Base-by-base conservation (phyloP, 2,113 vertebrate species). In the Tachuris rubrigastra region DNA sequence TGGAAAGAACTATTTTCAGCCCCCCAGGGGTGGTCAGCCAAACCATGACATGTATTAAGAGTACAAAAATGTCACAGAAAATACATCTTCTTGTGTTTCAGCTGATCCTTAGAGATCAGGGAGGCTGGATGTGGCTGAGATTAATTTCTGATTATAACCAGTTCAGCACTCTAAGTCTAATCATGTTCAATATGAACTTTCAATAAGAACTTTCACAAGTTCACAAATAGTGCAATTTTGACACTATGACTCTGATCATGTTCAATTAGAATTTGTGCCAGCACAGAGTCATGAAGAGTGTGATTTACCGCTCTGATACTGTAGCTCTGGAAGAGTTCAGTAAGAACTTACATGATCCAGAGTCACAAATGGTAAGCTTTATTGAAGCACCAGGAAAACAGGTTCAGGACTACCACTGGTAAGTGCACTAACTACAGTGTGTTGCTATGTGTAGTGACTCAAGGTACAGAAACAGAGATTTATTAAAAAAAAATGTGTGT, bases 381-480 rank as follows among this genome's bases (percentile, higher is more conserved):
- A 30, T 46, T 44, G 44, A 89, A 52, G 33, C 37, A 74, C 59
- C 15, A 59, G 27, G 53, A 47, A 53, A 62, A 47, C 9, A 68
- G 6, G 20, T 35, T 53, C n/a, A 39, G 20, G 20, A 75, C 15
- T 35, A 39, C 52, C 28, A 21, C 8, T 46, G 62, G 24, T 53
- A 68, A 60, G 46, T 30, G 62, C 24, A 75, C 9, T n/a, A 53
- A 68, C 30, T 60, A 41, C 62, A 75, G n/a, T 28, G 18, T 46
- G 39, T 53, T 60, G 41, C 24, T 53, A 46, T n/a, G 68, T 30
- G 33, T 10, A 28, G 31, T 0, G 0, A 60, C 33, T 1, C 1
- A 74, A 75, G 15, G 23, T 12, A 39, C 4, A 0, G 24, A 60
- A 75, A 60, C 23, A 41, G 33, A 44, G 16, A 82, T n/a, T 13